Conservation (phyloP, 2,797 vertebrate genomes). For the Phataginus tricuspis region DNA sequence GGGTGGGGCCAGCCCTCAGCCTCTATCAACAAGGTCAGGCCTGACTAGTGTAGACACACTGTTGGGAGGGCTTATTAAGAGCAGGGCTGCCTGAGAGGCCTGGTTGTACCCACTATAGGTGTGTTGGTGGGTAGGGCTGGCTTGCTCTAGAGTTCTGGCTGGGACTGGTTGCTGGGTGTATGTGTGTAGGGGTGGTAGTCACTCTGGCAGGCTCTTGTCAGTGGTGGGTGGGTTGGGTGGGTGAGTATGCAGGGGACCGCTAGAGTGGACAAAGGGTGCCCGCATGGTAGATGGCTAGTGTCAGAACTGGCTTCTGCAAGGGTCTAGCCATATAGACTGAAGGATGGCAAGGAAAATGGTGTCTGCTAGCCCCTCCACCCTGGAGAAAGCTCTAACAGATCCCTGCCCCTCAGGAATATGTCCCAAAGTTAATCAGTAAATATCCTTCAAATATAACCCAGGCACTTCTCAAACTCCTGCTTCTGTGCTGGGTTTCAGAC, state of each 20-base stretch:
- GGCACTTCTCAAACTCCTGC: too few relatives aligned
- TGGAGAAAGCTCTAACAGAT: too few relatives aligned
- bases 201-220: too few relatives aligned
- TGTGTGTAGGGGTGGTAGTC: too few relatives aligned
- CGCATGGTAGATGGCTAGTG: not conserved
- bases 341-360: not conserved
- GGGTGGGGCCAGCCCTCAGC: not conserved
- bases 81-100: not conserved
- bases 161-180: not conserved
- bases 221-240: not conserved
- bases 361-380: too few relatives aligned
- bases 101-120: not conserved
- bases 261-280: not conserved
- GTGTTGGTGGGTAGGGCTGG: not conserved
- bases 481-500: too few relatives aligned
- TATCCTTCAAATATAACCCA: too few relatives aligned
- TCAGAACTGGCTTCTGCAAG: not conserved
- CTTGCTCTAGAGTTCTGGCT: not conserved
- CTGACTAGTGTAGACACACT: too few relatives aligned
- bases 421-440: too few relatives aligned
- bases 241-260: not conserved
- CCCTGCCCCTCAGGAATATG: too few relatives aligned
- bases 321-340: not conserved
- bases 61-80: too few relatives aligned
- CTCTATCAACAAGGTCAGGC: not conserved